Evolutionary conservation across 2,797 vertebrate genomes (phyloP).

Genomic region (Syndactyla subalaris): DNA sequence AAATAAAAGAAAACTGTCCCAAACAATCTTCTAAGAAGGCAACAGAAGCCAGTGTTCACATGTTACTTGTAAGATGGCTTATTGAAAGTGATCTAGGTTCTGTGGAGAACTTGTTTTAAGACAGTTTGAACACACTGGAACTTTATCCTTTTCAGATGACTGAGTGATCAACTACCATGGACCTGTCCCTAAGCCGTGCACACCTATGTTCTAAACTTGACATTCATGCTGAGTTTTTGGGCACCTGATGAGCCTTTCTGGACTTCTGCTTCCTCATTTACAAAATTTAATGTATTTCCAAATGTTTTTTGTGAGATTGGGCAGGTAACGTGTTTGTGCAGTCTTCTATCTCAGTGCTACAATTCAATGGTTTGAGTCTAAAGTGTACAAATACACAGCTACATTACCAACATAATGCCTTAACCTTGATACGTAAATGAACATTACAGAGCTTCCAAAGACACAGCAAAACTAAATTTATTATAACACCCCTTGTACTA

Average conservation of each 20-base stretch:
- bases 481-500: neutral
- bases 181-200: neutral
- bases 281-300: neutral
- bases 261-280: neutral
- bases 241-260: neutral
- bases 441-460: neutral
- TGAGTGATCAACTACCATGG: neutral
- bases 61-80: neutral
- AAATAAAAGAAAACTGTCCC: neutral
- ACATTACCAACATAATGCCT: neutral
- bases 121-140: neutral
- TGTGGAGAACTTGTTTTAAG: neutral
- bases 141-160: neutral
- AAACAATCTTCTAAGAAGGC: neutral
- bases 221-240: neutral
- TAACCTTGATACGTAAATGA: neutral
- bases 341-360: neutral
- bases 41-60: neutral
- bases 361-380: neutral
- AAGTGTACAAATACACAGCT: neutral
- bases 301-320: neutral
- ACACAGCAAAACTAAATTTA: neutral
- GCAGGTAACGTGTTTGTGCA: neutral
- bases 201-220: neutral
- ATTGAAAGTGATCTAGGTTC: neutral